A percentile compares a stretch with the other conserved stretches of the same genome.
Evolutionary conservation across 2,797 vertebrate genomes (phyloP).

Genomic region (Agapornis canus): DNA sequence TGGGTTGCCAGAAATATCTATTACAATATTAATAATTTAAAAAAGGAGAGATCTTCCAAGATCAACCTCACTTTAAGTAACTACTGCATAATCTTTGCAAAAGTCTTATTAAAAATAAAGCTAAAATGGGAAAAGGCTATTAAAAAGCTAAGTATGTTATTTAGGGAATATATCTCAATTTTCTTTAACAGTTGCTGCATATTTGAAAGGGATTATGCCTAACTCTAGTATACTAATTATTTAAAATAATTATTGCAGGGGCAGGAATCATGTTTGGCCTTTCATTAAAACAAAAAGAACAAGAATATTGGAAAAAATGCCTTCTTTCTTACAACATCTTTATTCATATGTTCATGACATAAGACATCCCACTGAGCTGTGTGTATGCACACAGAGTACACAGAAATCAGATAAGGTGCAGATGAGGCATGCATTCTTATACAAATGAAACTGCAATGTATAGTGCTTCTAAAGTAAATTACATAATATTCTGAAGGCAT

Average conservation of each 20-base stretch:
- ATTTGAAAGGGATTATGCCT: background rate
- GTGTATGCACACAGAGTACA: background rate
- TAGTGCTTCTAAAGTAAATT: background rate
- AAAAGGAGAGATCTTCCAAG: background rate
- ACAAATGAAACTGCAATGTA: background rate
- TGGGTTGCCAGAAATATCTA: slow-evolving; percentile 62
- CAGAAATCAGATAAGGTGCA: background rate
- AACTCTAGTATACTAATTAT: background rate
- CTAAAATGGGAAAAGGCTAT: background rate
- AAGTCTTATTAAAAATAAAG: background rate
- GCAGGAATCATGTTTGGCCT: background rate
- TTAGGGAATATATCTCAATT: background rate
- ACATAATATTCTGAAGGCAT: background rate
- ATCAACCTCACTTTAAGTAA: background rate
- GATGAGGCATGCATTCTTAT: background rate
- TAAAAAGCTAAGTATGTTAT: background rate
- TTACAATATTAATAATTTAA: slow-evolving; percentile 33
- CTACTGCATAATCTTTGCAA: background rate
- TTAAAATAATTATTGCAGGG: background rate
- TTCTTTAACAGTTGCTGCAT: background rate
- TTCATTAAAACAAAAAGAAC: background rate
- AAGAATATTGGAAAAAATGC: background rate
- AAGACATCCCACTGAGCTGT: background rate
- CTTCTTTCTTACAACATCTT: background rate
- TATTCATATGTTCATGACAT: background rate